Conservation (phyloP, 2,888 invertebrate species). For the Schizotus pectinicornis region DNA sequence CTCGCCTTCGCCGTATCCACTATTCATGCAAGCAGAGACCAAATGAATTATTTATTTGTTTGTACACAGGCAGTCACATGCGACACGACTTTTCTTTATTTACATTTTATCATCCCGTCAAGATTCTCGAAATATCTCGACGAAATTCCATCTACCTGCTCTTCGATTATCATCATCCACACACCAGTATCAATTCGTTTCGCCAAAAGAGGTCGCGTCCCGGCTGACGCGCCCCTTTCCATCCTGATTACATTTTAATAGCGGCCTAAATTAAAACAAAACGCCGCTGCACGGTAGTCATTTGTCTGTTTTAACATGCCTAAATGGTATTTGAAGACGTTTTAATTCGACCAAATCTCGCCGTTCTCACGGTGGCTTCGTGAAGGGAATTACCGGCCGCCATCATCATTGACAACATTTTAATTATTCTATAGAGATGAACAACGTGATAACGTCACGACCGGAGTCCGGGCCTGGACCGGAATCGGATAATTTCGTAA, state of each 20-base stretch:
- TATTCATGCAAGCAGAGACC: constrained; percentile 10
- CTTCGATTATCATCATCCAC: too few relatives aligned
- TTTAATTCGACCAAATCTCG: constrained; percentile 41
- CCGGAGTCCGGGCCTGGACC: too few relatives aligned
- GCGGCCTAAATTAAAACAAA: constrained; percentile 40
- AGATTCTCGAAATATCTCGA: constrained; percentile 4
- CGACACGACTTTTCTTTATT: neutral
- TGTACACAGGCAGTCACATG: neutral
- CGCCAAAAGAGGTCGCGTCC: too few relatives aligned
- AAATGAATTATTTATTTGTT: constrained; percentile 26
- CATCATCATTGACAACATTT: constrained; percentile 35
- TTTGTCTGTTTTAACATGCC: constrained; percentile 45
- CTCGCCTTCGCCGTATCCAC: constrained; percentile 20
- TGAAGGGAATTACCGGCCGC: neutral
- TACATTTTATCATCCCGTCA: constrained; percentile 2
- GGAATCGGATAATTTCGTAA: constrained; percentile 16
- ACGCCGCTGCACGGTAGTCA: constrained; percentile 48
- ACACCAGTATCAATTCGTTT: too few relatives aligned
- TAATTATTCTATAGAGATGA: constrained; percentile 40
- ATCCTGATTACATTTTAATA: constrained; percentile 50
- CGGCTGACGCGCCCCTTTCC: too few relatives aligned
- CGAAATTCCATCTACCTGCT: neutral
- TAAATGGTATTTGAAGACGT: constrained; percentile 48
- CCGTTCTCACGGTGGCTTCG: constrained; percentile 35
- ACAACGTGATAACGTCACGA: constrained; percentile 8